These are phyloP conservation scores for Microtus richardsoni DNA, from an alignment of 2,113 vertebrate species.

Conservation along the genomic window DNA sequence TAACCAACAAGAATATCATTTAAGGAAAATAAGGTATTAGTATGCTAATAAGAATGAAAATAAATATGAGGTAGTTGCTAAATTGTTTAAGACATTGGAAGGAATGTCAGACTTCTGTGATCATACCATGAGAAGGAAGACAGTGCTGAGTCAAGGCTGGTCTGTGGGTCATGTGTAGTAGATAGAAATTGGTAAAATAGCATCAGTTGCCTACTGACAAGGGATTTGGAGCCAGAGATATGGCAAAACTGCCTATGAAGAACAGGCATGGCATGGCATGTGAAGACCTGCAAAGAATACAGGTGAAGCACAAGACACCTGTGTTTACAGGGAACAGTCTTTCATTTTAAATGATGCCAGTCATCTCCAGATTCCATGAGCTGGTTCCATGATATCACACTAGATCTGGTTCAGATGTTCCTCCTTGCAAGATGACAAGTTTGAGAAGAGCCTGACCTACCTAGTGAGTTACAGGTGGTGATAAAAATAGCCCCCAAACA, in stretches of 20 bases:
- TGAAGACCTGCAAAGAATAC: neutral
- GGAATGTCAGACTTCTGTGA: neutral
- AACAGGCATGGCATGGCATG: neutral
- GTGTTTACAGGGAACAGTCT: neutral
- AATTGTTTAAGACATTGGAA: neutral
- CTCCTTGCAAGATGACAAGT: neutral
- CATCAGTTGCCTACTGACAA: neutral
- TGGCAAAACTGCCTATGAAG: neutral
- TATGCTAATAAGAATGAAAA: neutral
- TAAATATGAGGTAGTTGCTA: neutral
- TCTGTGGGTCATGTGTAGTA: neutral
- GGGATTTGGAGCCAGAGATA: too few relatives aligned
- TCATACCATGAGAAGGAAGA: neutral
- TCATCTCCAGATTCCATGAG: neutral
- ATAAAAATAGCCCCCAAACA: neutral
- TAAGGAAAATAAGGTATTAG: neutral
- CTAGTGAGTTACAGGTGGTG: neutral
- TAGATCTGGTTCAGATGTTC: neutral
- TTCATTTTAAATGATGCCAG: neutral
- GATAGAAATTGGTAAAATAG: neutral
- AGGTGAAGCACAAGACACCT: neutral
- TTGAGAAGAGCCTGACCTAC: neutral
- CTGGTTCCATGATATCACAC: neutral
- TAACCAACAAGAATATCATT: neutral
- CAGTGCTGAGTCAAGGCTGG: neutral